Evolutionary conservation across 1,140 invertebrate genomes (phyloP).

Genomic region (Anagrus nilaparvatae): DNA sequence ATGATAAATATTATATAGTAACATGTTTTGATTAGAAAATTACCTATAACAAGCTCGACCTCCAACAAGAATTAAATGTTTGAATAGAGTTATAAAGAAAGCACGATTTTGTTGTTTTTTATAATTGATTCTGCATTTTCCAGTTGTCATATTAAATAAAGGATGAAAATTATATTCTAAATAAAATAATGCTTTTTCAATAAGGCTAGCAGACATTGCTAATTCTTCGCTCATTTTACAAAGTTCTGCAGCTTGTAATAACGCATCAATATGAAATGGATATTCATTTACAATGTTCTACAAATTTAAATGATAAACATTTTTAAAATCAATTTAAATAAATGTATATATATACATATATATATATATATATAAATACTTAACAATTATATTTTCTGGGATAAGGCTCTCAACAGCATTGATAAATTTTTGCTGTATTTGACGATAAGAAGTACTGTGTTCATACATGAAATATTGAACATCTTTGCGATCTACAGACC

Average conservation of each 20-base stretch:
- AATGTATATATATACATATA: constrained; percentile 5
- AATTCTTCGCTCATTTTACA: constrained; percentile 72
- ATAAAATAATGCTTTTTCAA: constrained; percentile 66
- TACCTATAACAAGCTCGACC: constrained; percentile 62
- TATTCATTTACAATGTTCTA: constrained; percentile 63
- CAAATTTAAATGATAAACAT: constrained; percentile 21
- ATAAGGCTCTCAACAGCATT: constrained; percentile 70
- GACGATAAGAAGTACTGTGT: constrained; percentile 67
- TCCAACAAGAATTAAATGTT: constrained; percentile 72
- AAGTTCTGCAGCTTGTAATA: constrained; percentile 78
- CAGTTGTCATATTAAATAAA: constrained; percentile 65
- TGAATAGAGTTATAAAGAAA: constrained; percentile 76
- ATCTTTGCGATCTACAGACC: constrained; percentile 35
- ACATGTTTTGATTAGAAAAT: constrained; percentile 2
- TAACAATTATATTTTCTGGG: constrained; percentile 68
- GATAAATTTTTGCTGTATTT: constrained; percentile 63
- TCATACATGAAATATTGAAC: constrained; percentile 68
- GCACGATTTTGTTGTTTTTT: constrained; percentile 74
- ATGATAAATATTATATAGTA: constrained; percentile 2
- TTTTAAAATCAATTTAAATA: background rate
- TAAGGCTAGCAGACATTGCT: constrained; percentile 66
- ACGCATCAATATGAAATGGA: constrained; percentile 72
- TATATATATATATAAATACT: constrained; percentile 1
- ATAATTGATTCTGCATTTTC: constrained; percentile 71
- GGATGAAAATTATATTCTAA: constrained; percentile 74